These are phyloP conservation scores for Macrotis lagotis DNA, from an alignment of 2,113 vertebrate genomes.

Conservation along the genomic window DNA sequence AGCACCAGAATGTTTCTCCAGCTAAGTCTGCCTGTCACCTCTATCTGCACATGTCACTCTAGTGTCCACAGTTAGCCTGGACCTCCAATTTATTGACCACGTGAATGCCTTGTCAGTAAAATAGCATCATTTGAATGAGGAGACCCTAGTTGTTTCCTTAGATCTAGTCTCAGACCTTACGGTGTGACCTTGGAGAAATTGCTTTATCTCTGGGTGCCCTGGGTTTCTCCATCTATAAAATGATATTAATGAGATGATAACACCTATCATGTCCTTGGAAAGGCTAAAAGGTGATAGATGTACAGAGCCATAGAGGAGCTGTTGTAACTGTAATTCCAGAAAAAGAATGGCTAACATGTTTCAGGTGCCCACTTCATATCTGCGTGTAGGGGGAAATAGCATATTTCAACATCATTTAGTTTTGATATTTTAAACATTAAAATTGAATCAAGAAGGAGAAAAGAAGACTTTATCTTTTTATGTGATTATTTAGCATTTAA, in stretches of 20 bases:
- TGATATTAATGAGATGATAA: slow-evolving; percentile 62
- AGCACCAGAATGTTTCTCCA: slow-evolving; percentile 17
- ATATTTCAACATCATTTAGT: not conserved
- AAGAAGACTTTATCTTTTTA: not conserved
- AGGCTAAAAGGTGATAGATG: slow-evolving; percentile 39
- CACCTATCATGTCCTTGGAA: not conserved
- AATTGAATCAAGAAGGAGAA: not conserved
- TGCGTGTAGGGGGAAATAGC: not conserved
- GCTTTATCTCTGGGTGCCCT: slow-evolving; percentile 20
- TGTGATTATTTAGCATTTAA: slow-evolving; percentile 1
- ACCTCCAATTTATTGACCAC: slow-evolving; percentile 40
- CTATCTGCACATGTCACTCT: not conserved
- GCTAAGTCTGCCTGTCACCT: not conserved
- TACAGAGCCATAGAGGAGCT: not conserved
- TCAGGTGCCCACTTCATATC: not conserved
- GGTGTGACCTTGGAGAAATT: slow-evolving; percentile 53
- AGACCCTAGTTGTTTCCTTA: slow-evolving; percentile 53
- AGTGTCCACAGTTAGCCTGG: slow-evolving; percentile 8
- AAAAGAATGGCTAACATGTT: slow-evolving; percentile 20
- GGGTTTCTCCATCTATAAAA: slow-evolving; percentile 50
- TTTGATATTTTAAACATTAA: not conserved
- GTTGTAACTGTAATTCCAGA: slow-evolving; percentile 27
- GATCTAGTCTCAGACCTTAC: not conserved
- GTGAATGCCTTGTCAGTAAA: slow-evolving; percentile 51
- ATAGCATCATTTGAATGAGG: slow-evolving; percentile 55